Evolutionary conservation across 2,888 invertebrate species (phyloP).

Genomic region (Drymonia ruficornis): DNA sequence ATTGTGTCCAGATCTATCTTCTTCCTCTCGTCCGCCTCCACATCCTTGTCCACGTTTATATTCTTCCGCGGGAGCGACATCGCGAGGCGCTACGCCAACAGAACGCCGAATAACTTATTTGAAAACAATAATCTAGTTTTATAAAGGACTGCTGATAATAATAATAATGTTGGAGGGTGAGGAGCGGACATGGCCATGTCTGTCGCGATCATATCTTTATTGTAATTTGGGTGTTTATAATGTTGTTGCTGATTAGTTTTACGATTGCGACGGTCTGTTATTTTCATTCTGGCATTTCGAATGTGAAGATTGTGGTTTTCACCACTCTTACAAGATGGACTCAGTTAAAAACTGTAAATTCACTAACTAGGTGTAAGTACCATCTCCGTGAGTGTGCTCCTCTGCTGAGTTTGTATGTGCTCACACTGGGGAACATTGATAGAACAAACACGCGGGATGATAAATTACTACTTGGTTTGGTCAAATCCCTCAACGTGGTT

Average conservation of each 20-base stretch:
- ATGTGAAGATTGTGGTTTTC: too few species aligned
- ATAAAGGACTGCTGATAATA: conserved; percentile 7
- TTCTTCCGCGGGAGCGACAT: conserved; percentile 4
- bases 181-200: not conserved
- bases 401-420: too few species aligned
- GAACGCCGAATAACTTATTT: conserved; percentile 1
- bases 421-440: too few species aligned
- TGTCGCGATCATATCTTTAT: conserved; percentile 1
- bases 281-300: not conserved
- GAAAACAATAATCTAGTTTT: conserved; percentile 12
- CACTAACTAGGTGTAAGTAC: too few species aligned
- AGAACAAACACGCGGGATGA: too few species aligned
- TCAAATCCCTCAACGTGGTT: too few species aligned
- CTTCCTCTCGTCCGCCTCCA: not conserved
- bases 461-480: too few species aligned
- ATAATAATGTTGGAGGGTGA: not conserved
- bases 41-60: not conserved
- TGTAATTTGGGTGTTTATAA: not conserved
- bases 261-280: not conserved
- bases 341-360: too few species aligned
- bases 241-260: not conserved
- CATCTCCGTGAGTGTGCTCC: too few species aligned
- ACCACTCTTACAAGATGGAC: too few species aligned
- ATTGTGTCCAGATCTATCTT: conserved; percentile 62
- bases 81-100: not conserved